Conservation (phyloP, 2,113 vertebrate genomes). For the Phyllostomus hastatus region DNA sequence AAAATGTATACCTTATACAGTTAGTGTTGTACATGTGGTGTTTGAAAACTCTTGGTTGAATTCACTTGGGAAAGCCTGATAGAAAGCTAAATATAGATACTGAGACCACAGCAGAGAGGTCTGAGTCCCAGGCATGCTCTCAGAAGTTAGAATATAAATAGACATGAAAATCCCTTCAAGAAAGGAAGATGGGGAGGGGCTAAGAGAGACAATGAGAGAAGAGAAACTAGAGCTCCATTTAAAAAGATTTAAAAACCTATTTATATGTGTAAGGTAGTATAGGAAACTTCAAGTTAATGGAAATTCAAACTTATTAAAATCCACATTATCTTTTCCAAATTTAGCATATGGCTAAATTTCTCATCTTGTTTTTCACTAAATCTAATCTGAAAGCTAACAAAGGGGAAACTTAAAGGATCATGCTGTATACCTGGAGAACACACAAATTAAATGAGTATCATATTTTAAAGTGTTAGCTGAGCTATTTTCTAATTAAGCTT, state of each 20-base stretch:
- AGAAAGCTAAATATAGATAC: not conserved
- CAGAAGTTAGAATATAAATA: not conserved
- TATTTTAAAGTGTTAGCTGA: not conserved
- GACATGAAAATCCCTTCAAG: not conserved
- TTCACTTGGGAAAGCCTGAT: not conserved
- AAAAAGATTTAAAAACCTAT: not conserved
- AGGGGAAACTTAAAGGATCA: not conserved
- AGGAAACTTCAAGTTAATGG: not conserved
- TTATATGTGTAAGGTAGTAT: not conserved
- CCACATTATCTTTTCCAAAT: not conserved
- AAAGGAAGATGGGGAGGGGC: not conserved
- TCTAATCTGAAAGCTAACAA: not conserved
- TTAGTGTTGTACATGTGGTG: not conserved
- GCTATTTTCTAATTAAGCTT: not conserved
- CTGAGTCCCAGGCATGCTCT: not conserved
- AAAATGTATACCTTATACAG: not conserved
- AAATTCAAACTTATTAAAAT: not conserved
- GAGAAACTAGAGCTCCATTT: not conserved
- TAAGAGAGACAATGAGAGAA: not conserved
- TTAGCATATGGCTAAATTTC: not conserved
- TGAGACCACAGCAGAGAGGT: not conserved
- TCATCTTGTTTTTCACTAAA: not conserved
- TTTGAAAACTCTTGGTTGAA: not conserved
- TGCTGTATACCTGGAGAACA: not conserved
- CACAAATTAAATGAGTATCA: not conserved